phyloP scores from a whole-genome alignment of 2,888 invertebrate genomes.

The Nemotelus pantherinus region DNA sequence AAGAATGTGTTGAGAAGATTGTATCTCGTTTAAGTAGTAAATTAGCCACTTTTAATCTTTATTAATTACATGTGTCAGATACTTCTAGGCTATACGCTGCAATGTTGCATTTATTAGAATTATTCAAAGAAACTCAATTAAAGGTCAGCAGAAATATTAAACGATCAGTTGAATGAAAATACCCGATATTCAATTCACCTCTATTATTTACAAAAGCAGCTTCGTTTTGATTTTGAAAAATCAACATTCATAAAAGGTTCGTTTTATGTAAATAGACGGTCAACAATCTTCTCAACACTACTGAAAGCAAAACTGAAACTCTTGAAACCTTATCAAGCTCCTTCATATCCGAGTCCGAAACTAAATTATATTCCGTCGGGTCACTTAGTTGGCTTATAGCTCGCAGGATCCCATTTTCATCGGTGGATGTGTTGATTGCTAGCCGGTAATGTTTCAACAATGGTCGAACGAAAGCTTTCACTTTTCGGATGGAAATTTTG shows the following conservation, averaged over 20 bases:
- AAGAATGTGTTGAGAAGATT: no score
- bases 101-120: not conserved
- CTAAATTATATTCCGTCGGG: slow-evolving; percentile 38
- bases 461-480: slow-evolving; percentile 25
- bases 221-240: no score
- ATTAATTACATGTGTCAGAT: no score
- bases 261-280: not conserved
- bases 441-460: slow-evolving; percentile 24
- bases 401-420: slow-evolving; percentile 34
- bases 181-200: not conserved
- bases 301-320: not conserved
- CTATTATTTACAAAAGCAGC: no score
- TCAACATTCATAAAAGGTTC: no score
- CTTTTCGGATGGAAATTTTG: slow-evolving; percentile 24
- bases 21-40: no score
- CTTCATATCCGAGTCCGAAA: slow-evolving; percentile 40
- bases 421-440: slow-evolving; percentile 21
- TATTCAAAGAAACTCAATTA: not conserved
- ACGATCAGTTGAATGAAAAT: no score
- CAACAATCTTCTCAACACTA: not conserved
- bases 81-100: no score
- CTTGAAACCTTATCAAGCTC: slow-evolving; percentile 40
- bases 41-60: no score
- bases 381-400: slow-evolving; percentile 42
- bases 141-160: not conserved